A percentile compares a stretch with the other conserved stretches of the same genome.
Evolutionary conservation across 2,888 invertebrate species (phyloP).

Genomic region (Plebejus anna): DNA sequence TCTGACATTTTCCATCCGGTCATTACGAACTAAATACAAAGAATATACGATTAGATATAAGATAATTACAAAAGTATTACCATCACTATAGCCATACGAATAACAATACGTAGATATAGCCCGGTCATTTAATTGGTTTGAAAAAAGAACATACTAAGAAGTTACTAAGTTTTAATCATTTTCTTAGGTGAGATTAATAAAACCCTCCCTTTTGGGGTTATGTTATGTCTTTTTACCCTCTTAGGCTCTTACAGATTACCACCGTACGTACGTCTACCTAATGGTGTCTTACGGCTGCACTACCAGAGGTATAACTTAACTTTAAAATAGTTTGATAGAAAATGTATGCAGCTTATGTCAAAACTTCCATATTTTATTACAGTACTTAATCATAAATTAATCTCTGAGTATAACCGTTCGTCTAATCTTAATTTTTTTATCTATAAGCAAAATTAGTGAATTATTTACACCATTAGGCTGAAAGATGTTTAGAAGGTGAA

Average conservation of each 20-base stretch:
- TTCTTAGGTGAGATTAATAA: no score
- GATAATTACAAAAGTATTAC: background rate
- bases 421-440: background rate
- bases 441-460: background rate
- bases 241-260: no score
- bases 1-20: slow-evolving; percentile 29
- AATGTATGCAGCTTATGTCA: no score
- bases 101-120: background rate
- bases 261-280: no score
- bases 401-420: background rate
- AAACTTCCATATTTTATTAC: no score
- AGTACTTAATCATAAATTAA: no score
- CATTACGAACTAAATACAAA: slow-evolving; percentile 15
- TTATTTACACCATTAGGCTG: background rate
- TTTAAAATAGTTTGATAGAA: no score
- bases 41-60: slow-evolving; percentile 4
- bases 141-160: background rate
- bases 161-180: background rate
- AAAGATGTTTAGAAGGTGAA: background rate
- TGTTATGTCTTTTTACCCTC: no score
- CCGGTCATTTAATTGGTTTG: no score
- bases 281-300: no score
- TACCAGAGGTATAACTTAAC: no score
- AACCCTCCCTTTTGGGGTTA: no score
- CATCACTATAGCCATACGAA: background rate